Evolutionary conservation across 2,888 invertebrate genomes (phyloP), one percentile per base, ranked within the genome.

Genomic region (Bibio marci): DNA sequence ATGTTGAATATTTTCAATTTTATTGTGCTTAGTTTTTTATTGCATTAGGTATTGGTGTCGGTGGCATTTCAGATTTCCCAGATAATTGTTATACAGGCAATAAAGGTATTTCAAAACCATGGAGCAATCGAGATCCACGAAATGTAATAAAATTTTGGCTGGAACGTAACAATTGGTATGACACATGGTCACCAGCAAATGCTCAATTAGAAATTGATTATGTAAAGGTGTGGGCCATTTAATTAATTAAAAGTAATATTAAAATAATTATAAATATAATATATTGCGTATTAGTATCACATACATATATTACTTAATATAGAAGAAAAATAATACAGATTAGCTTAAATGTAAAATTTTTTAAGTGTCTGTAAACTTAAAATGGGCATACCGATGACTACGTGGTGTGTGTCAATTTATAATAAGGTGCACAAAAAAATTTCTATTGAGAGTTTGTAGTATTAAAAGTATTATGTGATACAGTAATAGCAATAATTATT

Each of bases 1-100:
- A n/a, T n/a, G n/a, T n/a, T n/a, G n/a, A n/a, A n/a, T 30, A 38
- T 30, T 12, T 38, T 33, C 34, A 33, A n/a, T 14, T 18, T n/a
- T 34, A 30, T 19, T 2, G 3, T 5, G 44, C 61, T 41, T 64
- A 82, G 76, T n/a, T n/a, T n/a, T n/a, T n/a, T n/a, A n/a, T 88
- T 22, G 70, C 76, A 1, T 50, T 88, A 35, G 87, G 85, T 1
- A 62, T 87, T 8, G 77, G 80, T 27, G 79, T 82, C 35, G 87
- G 82, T 1, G 87, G 87, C 0, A 58, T 72, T 3, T 67, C 72
- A 41, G 75, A 76, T 51, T 86, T 83, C 52, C 68, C 73, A 0
- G 79, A 86, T 48, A 52, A 52, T 2, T 48, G 52, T 6, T 45
- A 43, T 12, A 43, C 49, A 13, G 52, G 53, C 15, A n/a, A 42